Evolutionary conservation across 2,888 invertebrate species (phyloP), one percentile per base, ranked within the genome.

Genomic region (Meandrusa payeni): DNA sequence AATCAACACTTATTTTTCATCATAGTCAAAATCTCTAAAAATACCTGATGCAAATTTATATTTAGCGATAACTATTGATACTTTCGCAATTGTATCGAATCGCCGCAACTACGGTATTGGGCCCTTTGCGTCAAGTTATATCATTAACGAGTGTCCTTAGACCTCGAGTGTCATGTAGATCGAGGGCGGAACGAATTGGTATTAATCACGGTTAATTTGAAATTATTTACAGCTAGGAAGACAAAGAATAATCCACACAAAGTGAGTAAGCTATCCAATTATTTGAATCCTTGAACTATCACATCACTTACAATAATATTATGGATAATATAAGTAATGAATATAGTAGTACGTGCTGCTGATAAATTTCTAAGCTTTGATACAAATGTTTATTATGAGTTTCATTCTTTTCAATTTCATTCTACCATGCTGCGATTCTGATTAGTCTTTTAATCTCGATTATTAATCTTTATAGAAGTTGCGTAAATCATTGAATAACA

Each of bases 21-120:
- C n/a, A n/a, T n/a, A n/a, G n/a, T n/a, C n/a, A n/a, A n/a, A n/a
- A n/a, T n/a, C n/a, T n/a, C n/a, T n/a, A n/a, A 32, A 26, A 10
- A 43, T 28, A 7, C 6, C 9, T 11, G 10, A 26, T 5, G 11
- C 11, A n/a, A 13, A 13, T 27, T 13, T 13, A 13, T 27, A n/a
- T 3, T 5, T 27, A 3, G 27, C n/a, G 3, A 22, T 22, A 22
- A 12, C 22, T 5, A n/a, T 43, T 52, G 50, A 26, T 33, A 49
- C 54, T 79, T 75, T 69, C 74, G 79, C 69, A 78, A 83, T 65
- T 61, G 62, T 62, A 55, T 48, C 69, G 56, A 73, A 74, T 75
- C 55, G 54, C 47, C 44, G 50, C 46, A 54, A 57, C 51, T 55
- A 54, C 61, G 72, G 63, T 71, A 69, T 69, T 72, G 73, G 60